A percentile compares a stretch with the other conserved stretches of the same genome.
Evolutionary conservation across 2,113 vertebrate species (phyloP).

Genomic region (Chlorodrepanis virens): DNA sequence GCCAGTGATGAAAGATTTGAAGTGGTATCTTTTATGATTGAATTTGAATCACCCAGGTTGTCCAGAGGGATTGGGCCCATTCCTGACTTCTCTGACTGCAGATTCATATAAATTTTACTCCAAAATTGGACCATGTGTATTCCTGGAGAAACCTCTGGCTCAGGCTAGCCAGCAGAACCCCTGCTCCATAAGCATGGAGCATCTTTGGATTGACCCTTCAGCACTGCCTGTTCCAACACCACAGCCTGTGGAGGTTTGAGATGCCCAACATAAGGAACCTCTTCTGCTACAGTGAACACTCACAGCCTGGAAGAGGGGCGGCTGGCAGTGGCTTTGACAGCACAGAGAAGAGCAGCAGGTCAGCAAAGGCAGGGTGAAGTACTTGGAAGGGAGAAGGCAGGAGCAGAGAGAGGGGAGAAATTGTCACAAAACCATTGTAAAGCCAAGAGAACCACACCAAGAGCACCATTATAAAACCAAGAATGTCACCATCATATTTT

Average conservation of each 20-base stretch:
- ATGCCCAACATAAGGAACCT: neutral
- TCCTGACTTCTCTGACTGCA: neutral
- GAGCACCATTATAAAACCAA: no score
- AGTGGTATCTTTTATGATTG: neutral
- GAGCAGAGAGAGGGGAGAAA: neutral
- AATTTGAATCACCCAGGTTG: neutral
- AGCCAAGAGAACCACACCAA: neutral
- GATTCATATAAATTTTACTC: neutral
- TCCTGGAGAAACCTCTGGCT: neutral
- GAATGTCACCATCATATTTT: no score
- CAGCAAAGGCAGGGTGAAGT: neutral
- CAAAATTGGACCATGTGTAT: neutral
- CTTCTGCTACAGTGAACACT: neutral
- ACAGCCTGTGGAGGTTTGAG: neutral
- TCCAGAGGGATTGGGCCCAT: neutral
- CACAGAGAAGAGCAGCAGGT: neutral
- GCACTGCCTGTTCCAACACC: neutral
- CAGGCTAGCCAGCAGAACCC: neutral
- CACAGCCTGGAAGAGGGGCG: fast-evolving
- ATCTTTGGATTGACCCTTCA: neutral
- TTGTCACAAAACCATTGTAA: neutral
- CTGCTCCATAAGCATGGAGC: neutral
- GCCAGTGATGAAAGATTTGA: neutral
- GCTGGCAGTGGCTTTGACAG: neutral
- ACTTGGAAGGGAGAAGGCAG: neutral